Base-by-base conservation (phyloP, 92 coral and sea anemone genomes). In the Montipora capitata region DNA sequence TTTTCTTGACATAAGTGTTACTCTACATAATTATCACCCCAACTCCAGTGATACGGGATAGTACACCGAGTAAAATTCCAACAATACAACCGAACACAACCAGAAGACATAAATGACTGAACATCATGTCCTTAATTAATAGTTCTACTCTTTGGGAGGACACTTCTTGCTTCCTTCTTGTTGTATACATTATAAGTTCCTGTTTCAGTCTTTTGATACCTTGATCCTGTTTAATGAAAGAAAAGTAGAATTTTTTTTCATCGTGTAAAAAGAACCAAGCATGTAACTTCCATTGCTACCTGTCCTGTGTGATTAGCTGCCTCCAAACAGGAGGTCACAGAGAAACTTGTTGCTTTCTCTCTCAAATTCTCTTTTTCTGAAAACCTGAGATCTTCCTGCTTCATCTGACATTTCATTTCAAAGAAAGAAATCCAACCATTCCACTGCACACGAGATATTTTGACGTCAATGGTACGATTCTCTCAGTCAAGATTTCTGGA, bases 11-110 rank as follows among this genome's bases (percentile, higher is more conserved):
- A 49, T 20, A 15, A 7, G 16, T 15, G 12, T 4, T 3, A 6
- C 41, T 11, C 0, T 8, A 7, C 68, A 59, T 88, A 13, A 89
- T 73, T 27, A 95, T 85, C 59, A 64, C 82, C 3, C 91, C 98
- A 42, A 95, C 89, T 65, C 94, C 91, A 58, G 93, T 91, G 16
- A 94, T 71, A 18, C 86, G 96, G 12, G 98, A 93, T 68, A 95
- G 15, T 14, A 95, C 18, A 35, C 98, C 98, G 77, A 95, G 90
- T 1, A 93, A 76, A 51, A 91, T 68, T 38, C 98, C 98, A 61
- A 79, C 81, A 41, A 83, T 74, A 61, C 98, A 88, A 4, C 98
- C 98, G 44, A 92, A 41, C 40, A 93, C 77, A 20, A 91, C 91
- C 13, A 95, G 81, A 88, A 95, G 94, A 27, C 83, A 87, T 70